Evolutionary conservation across 1,140 invertebrate genomes (phyloP).

Genomic region (Lordiphosa mommai): DNA sequence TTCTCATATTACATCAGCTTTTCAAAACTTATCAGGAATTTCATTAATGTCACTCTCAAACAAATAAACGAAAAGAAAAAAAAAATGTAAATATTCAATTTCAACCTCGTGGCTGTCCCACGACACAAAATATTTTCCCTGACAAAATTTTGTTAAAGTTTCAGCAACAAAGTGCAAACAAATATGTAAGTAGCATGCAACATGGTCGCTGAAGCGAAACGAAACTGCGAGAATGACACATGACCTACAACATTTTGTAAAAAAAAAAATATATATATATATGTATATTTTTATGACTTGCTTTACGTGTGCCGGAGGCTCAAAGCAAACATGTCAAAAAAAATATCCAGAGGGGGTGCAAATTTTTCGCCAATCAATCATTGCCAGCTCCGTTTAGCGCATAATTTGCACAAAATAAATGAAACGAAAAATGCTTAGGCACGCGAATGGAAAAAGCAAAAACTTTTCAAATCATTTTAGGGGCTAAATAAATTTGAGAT

Average conservation of each 20-base stretch:
- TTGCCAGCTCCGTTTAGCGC: conserved; percentile 10
- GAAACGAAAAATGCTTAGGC: background rate
- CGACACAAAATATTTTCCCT: conserved; percentile 6
- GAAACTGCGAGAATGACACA: conserved; percentile 9
- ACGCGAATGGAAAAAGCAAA: background rate
- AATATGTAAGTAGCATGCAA: conserved; percentile 8
- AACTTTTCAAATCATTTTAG: background rate
- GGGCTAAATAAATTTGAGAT: too few species aligned
- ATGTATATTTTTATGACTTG: conserved; percentile 3
- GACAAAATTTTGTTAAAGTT: conserved; percentile 9
- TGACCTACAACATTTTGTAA: conserved; percentile 7
- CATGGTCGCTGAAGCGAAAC: conserved; percentile 4
- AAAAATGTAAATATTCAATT: conserved; percentile 4
- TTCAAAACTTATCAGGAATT: conserved; percentile 8
- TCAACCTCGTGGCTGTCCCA: background rate
- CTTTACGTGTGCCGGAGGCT: background rate
- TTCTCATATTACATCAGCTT: background rate
- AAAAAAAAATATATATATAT: too few species aligned
- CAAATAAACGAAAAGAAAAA: too few species aligned
- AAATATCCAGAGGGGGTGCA: too few species aligned
- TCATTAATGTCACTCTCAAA: conserved; percentile 5
- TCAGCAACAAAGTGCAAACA: conserved; percentile 8
- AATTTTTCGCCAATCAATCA: conserved; percentile 5
- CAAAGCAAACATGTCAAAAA: conserved; percentile 5
- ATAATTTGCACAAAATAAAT: conserved; percentile 13